Evolutionary conservation across 1,140 invertebrate species (phyloP).

Genomic region (Megalonaias nervosa): DNA sequence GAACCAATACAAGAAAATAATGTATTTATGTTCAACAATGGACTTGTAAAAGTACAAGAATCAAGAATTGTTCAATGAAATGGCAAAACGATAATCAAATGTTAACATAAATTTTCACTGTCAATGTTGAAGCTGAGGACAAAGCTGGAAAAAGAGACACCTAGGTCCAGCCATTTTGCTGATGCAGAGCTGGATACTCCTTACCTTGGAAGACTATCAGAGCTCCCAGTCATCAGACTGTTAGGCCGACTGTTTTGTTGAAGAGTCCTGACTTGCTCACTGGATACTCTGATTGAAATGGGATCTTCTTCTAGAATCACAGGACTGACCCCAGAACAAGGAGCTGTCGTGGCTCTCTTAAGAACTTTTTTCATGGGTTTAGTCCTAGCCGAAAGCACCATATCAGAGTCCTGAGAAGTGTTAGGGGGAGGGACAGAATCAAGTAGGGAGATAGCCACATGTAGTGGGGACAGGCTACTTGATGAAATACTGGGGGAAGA

Average conservation of each 20-base stretch:
- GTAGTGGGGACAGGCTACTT: too few relatives aligned
- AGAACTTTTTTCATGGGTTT: slow-evolving; percentile 50
- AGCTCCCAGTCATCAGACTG: slow-evolving; percentile 66
- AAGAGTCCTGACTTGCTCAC: slow-evolving; percentile 3
- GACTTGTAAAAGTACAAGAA: too few relatives aligned
- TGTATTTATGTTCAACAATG: too few relatives aligned
- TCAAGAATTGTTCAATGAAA: too few relatives aligned
- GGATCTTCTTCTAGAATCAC: slow-evolving; percentile 44
- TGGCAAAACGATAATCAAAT: too few relatives aligned
- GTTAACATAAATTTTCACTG: too few relatives aligned
- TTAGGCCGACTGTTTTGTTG: slow-evolving; percentile 46
- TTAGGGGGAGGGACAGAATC: not conserved
- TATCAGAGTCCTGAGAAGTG: not conserved
- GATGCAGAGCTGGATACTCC: not conserved
- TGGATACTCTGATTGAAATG: slow-evolving; percentile 8
- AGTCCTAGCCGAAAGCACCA: slow-evolving; percentile 11
- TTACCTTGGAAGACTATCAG: slow-evolving; percentile 69
- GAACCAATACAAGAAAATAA: too few relatives aligned
- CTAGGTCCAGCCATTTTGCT: too few relatives aligned
- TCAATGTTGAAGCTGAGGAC: too few relatives aligned
- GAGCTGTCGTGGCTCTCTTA: slow-evolving; percentile 44
- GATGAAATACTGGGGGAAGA: too few relatives aligned
- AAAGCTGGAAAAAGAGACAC: too few relatives aligned
- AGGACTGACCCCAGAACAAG: slow-evolving; percentile 37
- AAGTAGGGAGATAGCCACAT: too few relatives aligned